phyloP scores from a whole-genome alignment of 2,888 invertebrate species.

The Cheilosia scutellata region DNA sequence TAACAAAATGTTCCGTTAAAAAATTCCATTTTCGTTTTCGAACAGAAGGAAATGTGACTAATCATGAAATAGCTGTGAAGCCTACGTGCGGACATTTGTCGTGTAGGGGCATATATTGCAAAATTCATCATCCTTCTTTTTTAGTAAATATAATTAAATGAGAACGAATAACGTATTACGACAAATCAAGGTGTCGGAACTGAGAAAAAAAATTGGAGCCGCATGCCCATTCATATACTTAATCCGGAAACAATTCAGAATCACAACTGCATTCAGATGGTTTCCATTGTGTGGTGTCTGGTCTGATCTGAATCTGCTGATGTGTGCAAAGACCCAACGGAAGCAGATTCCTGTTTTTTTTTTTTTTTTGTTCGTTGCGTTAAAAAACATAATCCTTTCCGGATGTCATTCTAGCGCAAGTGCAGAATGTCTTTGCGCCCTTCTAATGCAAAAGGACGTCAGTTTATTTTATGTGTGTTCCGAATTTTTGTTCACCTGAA shows the following conservation, averaged over 20 bases:
- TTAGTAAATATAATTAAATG: too few relatives aligned
- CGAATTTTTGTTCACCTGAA: background rate
- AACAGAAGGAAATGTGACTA: too few relatives aligned
- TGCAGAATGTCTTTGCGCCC: background rate
- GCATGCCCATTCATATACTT: slow-evolving; percentile 23
- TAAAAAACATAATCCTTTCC: slow-evolving; percentile 43
- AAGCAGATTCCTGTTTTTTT: slow-evolving; percentile 13
- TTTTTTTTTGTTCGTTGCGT: slow-evolving; percentile 26
- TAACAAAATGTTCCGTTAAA: too few relatives aligned
- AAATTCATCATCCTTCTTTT: too few relatives aligned
- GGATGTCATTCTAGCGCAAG: slow-evolving; percentile 22
- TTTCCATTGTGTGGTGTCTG: background rate
- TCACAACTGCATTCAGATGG: slow-evolving; percentile 16
- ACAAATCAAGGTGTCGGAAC: too few relatives aligned
- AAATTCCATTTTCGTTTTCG: too few relatives aligned
- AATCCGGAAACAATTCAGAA: slow-evolving; percentile 44
- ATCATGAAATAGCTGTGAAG: too few relatives aligned
- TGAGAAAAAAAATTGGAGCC: slow-evolving; percentile 4
- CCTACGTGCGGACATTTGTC: too few relatives aligned
- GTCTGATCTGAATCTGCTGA: background rate
- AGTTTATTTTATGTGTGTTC: slow-evolving; percentile 18
- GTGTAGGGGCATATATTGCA: too few relatives aligned
- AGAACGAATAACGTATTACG: too few relatives aligned
- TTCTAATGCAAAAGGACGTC: background rate
- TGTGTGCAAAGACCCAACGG: slow-evolving; percentile 25